Base-by-base conservation (phyloP, 2,888 invertebrate genomes). In the Limenitis camilla region DNA sequence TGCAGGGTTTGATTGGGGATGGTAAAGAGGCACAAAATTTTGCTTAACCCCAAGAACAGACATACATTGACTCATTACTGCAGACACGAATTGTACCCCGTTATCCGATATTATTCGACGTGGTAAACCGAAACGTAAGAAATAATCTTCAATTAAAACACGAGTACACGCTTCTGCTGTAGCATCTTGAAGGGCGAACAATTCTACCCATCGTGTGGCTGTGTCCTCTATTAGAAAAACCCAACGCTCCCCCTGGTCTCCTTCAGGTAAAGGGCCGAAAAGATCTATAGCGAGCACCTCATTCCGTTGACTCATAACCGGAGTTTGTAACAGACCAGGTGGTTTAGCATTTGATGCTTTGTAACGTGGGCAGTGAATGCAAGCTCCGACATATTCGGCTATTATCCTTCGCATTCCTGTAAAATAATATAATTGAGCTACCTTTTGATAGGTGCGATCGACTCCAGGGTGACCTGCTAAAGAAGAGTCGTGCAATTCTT, bases 1-100 rank as follows among this genome's bases (percentile, higher is more conserved):
- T 0, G 66, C 69, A 0, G 68, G 72, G 41, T 72, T 72, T 0
- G 68, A 66, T 32, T 68, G 64, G 0, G 72, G 72, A n/a, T 48
- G 48, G 28, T 40, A 48, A 4, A 38, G 31, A 27, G 52, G 52
- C 9, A 35, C 45, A 1, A 53, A 11, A 2, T 1, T 5, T 28
- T 46, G 52, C 6, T 41, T 27, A 1, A 49, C 38, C 1, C 39
- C 31, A 1, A 49, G 19, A 5, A n/a, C 11, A 9, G 11, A 42
- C 29, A 31, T 31, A 11, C 8, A 11, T 32, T 50, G 29, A 30
- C 62, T 61, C 62, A 64, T 62, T 1, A 59, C 55, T 2, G 53
- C 60, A 8, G 55, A 50, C 5, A 62, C 50, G 30, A 64, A 64
- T 31, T 64, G 62, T 5, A 38, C 40, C 5, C 62, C 62, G 31